A percentile compares a stretch with the other conserved stretches of the same genome.
Evolutionary conservation across 2,113 vertebrate species (phyloP).

Genomic region (Chroicocephalus ridibundus): DNA sequence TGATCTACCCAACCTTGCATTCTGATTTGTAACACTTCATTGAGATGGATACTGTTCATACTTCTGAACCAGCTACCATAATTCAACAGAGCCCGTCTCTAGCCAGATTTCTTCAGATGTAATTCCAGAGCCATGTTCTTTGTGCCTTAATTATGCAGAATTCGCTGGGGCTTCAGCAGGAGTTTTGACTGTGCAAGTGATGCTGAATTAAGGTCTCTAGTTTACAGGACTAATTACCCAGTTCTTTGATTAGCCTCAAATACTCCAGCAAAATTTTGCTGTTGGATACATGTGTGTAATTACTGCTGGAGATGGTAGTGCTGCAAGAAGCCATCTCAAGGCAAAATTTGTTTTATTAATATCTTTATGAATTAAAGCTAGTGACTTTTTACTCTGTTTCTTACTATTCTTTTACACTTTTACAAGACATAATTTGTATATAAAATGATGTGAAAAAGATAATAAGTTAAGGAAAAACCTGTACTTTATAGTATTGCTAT

Average conservation of each 20-base stretch:
- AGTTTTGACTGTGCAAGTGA: neutral
- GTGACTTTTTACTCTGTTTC: neutral
- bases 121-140: neutral
- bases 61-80: neutral
- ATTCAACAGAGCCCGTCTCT: neutral
- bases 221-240: neutral
- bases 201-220: neutral
- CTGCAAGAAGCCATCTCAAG: neutral
- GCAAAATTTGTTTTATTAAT: slow-evolving; percentile 42
- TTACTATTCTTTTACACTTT: neutral
- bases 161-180: neutral
- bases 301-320: neutral
- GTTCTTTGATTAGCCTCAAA: neutral
- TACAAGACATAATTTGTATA: neutral
- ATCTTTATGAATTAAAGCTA: neutral
- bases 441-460: neutral
- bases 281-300: neutral
- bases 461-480: neutral
- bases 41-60: neutral
- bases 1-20: neutral
- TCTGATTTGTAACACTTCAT: neutral
- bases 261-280: neutral
- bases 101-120: neutral
- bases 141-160: neutral
- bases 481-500: neutral